Conservation (phyloP, 2,113 vertebrate genomes). For the Orthonyx spaldingii region DNA sequence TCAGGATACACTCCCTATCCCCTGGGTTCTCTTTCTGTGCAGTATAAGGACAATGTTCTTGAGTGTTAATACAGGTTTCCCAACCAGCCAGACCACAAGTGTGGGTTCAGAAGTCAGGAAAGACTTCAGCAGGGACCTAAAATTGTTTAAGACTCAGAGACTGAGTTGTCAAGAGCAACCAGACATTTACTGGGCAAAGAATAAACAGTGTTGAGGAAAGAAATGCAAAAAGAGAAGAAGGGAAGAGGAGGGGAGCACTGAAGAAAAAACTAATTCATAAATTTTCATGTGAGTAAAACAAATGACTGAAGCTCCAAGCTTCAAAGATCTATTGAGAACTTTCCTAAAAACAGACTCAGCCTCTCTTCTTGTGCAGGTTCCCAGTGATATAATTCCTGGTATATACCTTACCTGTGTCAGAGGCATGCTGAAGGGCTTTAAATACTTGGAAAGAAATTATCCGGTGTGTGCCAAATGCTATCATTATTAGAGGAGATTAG, state of each 20-base stretch:
- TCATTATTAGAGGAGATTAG: neutral
- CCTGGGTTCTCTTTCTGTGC: neutral
- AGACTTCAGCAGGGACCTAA: neutral
- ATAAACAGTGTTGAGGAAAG: neutral
- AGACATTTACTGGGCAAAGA: neutral
- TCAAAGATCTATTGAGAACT: neutral
- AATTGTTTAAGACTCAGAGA: neutral
- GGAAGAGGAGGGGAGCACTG: neutral
- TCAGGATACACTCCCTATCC: neutral
- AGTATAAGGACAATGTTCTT: neutral
- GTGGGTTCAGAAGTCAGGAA: neutral
- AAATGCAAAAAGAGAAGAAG: neutral
- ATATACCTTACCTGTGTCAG: neutral
- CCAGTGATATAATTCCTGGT: neutral
- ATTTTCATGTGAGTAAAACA: neutral
- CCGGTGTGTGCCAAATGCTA: neutral
- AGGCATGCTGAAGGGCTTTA: neutral
- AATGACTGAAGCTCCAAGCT: neutral
- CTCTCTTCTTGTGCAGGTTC: neutral
- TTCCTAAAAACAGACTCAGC: neutral
- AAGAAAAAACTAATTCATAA: neutral
- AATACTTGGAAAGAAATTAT: neutral
- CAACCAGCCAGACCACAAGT: neutral
- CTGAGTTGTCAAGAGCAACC: neutral
- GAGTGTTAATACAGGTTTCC: neutral